These are phyloP conservation scores for Hippocampus mohnikei DNA, from an alignment of 2,113 vertebrate genomes.

Conservation along the genomic window DNA sequence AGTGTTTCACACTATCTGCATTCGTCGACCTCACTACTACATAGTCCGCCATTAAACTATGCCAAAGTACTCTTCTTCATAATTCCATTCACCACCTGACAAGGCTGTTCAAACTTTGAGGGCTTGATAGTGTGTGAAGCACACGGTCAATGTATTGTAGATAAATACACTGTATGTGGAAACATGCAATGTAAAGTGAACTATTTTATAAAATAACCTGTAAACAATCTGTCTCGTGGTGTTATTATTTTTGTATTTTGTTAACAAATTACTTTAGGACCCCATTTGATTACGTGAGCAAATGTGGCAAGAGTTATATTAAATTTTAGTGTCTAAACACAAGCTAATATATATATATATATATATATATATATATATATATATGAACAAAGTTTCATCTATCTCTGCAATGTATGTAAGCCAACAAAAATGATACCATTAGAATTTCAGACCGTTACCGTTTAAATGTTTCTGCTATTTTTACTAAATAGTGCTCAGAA, in stretches of 20 bases:
- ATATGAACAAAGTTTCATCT: too few relatives aligned
- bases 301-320: too few relatives aligned
- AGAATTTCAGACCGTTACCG: too few relatives aligned
- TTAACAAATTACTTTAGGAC: background rate
- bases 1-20: constrained; percentile 34
- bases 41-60: constrained; percentile 71
- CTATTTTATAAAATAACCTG: constrained; percentile 64
- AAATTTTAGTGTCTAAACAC: too few relatives aligned
- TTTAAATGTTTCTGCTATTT: too few relatives aligned
- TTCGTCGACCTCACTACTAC: constrained; percentile 46
- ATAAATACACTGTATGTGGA: constrained; percentile 62
- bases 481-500: too few relatives aligned
- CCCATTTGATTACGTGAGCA: background rate
- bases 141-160: constrained; percentile 52
- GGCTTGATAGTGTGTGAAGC: constrained; percentile 54
- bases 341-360: too few relatives aligned
- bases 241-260: background rate
- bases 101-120: constrained; percentile 61
- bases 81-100: constrained; percentile 42
- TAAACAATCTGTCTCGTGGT: background rate
- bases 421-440: too few relatives aligned
- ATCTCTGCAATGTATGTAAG: too few relatives aligned
- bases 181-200: constrained; percentile 53
- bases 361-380: too few relatives aligned
- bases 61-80: constrained; percentile 70